A percentile compares a stretch with the other conserved stretches of the same genome.
phyloP scores from a whole-genome alignment of 2,888 invertebrate species.

The Papilio gigon region DNA sequence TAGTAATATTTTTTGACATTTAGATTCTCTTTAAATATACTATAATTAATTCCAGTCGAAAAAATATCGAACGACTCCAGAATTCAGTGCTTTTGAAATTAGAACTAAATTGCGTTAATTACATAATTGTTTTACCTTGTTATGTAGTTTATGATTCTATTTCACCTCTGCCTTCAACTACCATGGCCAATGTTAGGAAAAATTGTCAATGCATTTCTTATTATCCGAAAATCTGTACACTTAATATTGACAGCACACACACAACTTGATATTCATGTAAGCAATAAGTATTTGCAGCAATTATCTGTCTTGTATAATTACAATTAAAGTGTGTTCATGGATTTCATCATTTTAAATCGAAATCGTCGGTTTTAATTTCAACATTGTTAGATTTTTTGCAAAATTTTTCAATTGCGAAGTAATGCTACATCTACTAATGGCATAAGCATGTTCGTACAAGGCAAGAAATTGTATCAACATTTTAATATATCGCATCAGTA shows the following conservation, averaged over 20 bases:
- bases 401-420: too few relatives aligned
- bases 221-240: background rate
- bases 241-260: too few relatives aligned
- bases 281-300: background rate
- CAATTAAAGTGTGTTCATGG: background rate
- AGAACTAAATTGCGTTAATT: conserved; percentile 1
- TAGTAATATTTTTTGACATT: too few relatives aligned
- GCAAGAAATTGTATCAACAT: too few relatives aligned
- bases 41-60: background rate
- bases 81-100: background rate
- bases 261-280: background rate
- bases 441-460: too few relatives aligned
- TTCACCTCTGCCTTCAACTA: conserved; percentile 13
- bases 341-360: too few relatives aligned
- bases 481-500: too few relatives aligned
- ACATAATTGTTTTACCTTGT: conserved; percentile 11
- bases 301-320: background rate
- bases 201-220: conserved; percentile 1
- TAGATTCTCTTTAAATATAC: background rate
- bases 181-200: conserved; percentile 26
- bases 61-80: background rate
- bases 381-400: too few relatives aligned
- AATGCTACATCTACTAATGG: too few relatives aligned
- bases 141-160: conserved; percentile 23
- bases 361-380: too few relatives aligned